Base-by-base conservation (phyloP, 1,140 invertebrate species). In the Agrilus planipennis region DNA sequence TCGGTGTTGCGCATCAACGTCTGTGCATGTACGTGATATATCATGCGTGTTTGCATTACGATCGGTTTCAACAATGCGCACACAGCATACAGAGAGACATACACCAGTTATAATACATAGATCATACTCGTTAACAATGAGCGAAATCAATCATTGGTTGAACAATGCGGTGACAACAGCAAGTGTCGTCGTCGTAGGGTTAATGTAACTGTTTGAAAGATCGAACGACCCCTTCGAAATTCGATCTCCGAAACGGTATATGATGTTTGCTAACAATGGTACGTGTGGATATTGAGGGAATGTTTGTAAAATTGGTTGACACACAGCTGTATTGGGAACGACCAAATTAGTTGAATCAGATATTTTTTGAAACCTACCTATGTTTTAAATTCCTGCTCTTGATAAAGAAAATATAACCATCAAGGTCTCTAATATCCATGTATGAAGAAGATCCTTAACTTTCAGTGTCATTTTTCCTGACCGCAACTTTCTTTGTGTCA, bases 161-260 rank as follows among this genome's bases (percentile, higher is more conserved):
- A 25, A 25, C 23, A 25, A 25, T 25, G 23, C n/a, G 23, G 23
- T 25, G 23, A 25, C 23, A 25, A 25, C 23, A 25, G 23, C 23
- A 25, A 25, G 23, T 25, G 23, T 25, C n/a, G 23, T 25, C 23
- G n/a, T n/a, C n/a, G n/a, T n/a, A n/a, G n/a, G n/a, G n/a, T n/a
- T 25, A 25, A 25, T 25, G 23, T 25, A 25, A 25, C 23, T n/a
- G 6, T 25, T 25, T 25, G 6, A n/a, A 7, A 7, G 23, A n/a
- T 25, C n/a, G 23, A 7, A 25, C 23, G n/a, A 7, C 7, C 23
- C 7, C n/a, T n/a, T n/a, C 7, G 23, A n/a, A 25, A 7, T 25
- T n/a, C n/a, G 6, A 7, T 25, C 7, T n/a, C 6, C n/a, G 23
- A 25, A n/a, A 25, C 6, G 23, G 23, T 7, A 7, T 6, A 25